Evolutionary conservation across 2,113 vertebrate species (phyloP).

Genomic region (Camelus dromedarius): DNA sequence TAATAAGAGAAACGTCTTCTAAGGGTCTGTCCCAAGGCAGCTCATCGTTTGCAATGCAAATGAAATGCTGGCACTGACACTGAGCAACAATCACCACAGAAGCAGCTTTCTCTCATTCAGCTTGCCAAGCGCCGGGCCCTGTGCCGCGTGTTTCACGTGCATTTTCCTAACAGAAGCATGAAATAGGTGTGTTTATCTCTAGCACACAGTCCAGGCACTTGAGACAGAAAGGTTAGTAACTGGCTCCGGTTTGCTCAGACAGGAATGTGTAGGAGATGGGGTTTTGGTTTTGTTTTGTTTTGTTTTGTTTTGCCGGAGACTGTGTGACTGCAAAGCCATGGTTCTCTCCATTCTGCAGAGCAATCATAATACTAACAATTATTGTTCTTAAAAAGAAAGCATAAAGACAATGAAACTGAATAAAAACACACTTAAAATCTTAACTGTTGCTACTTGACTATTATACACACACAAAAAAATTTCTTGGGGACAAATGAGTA

Average conservation of each 20-base stretch:
- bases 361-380: neutral
- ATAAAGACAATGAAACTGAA: neutral
- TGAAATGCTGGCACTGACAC: neutral
- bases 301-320: neutral
- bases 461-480: neutral
- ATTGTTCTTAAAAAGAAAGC: neutral
- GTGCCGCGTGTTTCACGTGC: neutral
- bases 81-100: neutral
- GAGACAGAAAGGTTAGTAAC: neutral
- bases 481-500: neutral
- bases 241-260: neutral
- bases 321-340: neutral
- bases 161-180: neutral
- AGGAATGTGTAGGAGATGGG: neutral
- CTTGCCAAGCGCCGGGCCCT: neutral
- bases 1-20: neutral
- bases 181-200: neutral
- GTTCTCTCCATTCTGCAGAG: neutral
- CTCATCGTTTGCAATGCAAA: neutral
- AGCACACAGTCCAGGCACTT: neutral
- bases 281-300: neutral
- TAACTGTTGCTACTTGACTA: neutral
- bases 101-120: neutral
- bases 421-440: constrained; percentile 3
- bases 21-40: neutral